Percentiles rank a stretch among this genome's conserved stretches.
phyloP scores from a whole-genome alignment of 1,140 invertebrate genomes.

The Formica exsecta region DNA sequence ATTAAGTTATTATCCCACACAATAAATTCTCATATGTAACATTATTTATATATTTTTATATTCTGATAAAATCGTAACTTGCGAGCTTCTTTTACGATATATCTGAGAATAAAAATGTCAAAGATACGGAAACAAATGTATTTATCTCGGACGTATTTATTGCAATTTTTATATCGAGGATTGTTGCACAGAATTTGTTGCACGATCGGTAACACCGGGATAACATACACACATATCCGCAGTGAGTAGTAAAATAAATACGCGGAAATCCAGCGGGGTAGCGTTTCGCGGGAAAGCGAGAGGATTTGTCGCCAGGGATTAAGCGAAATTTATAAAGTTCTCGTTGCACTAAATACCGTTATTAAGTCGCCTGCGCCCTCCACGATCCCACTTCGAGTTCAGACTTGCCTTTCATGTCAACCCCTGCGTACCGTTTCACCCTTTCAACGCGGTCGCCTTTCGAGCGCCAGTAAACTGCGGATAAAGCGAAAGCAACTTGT shows the following conservation, averaged over 20 bases:
- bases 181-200: conserved; percentile 18
- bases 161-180: conserved; percentile 33
- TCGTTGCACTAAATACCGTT: conserved; percentile 66
- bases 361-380: conserved; percentile 62
- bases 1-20: neutral
- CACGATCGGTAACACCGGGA: conserved; percentile 21
- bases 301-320: conserved; percentile 69
- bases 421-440: conserved; percentile 56
- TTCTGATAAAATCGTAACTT: neutral
- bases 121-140: neutral
- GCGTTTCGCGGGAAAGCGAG: conserved; percentile 30
- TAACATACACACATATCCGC: conserved; percentile 15
- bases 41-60: neutral
- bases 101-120: conserved; percentile 12
- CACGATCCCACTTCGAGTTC: neutral
- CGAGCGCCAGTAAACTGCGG: conserved; percentile 70
- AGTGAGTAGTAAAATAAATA: conserved; percentile 41
- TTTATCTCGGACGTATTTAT: conserved; percentile 4
- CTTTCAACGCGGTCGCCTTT: conserved; percentile 63
- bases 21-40: no score
- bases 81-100: neutral
- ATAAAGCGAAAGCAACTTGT: conserved; percentile 71
- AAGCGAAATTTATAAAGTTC: conserved; percentile 72
- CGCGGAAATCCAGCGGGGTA: conserved; percentile 35
- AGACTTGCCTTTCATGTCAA: conserved; percentile 59